Conservation (phyloP, 2,113 vertebrate genomes). For the Actenoides lindsayi region DNA sequence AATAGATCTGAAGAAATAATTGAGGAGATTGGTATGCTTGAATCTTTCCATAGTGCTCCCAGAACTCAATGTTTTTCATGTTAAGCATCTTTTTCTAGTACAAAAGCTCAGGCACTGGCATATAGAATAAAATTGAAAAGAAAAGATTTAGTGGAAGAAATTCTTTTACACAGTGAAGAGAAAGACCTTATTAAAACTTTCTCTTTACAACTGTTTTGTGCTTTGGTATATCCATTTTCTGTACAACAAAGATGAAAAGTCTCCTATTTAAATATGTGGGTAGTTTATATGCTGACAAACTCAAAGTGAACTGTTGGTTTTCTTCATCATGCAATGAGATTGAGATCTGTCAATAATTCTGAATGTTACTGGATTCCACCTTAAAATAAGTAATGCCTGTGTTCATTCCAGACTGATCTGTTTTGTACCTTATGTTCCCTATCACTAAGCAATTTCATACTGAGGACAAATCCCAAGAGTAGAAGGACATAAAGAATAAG, state of each 20-base stretch:
- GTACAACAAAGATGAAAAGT: background rate
- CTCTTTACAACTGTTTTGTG: background rate
- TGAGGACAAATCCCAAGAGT: background rate
- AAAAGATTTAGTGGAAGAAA: background rate
- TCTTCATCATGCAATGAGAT: background rate
- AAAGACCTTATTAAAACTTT: background rate
- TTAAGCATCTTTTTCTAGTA: background rate
- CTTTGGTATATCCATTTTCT: background rate
- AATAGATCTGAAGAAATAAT: constrained; percentile 22
- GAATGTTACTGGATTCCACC: background rate
- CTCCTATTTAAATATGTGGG: background rate
- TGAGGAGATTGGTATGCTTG: background rate
- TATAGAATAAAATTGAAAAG: background rate
- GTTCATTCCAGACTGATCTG: background rate
- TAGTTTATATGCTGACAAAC: background rate
- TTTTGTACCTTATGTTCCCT: background rate
- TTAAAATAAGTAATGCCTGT: background rate
- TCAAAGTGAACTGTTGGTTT: background rate
- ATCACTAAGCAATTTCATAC: background rate
- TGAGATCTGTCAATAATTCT: background rate
- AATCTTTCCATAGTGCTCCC: background rate
- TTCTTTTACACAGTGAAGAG: background rate
- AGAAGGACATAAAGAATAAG: background rate
- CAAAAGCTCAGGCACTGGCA: background rate
- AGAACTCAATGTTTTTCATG: background rate